A percentile compares a stretch with the other conserved stretches of the same genome.
phyloP scores from a whole-genome alignment of 2,797 vertebrate genomes.

The Rhinella marina region DNA sequence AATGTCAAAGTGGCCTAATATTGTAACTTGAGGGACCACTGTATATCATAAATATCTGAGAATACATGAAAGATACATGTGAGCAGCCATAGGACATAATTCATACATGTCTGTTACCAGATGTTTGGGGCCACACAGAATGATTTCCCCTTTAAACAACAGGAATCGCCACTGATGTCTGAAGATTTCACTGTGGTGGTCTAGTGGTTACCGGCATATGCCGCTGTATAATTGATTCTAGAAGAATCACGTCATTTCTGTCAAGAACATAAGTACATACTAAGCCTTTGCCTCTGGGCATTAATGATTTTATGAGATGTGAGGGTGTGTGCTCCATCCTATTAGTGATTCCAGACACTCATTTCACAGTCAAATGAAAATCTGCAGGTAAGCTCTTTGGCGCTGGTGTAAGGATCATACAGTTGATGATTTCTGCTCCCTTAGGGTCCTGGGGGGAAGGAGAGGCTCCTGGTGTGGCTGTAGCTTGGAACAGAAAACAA shows the following conservation, averaged over 20 bases:
- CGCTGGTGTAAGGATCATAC: slow-evolving; percentile 14
- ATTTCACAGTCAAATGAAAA: slow-evolving; percentile 4
- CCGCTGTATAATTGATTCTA: neutral
- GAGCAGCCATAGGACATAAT: too few relatives aligned
- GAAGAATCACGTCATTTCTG: neutral
- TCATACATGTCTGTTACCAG: too few relatives aligned
- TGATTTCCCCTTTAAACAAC: too few relatives aligned
- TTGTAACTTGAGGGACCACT: too few relatives aligned
- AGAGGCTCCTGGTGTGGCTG: slow-evolving; percentile 36
- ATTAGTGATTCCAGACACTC: slow-evolving; percentile 13
- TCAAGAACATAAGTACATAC: neutral
- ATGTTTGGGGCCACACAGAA: too few relatives aligned
- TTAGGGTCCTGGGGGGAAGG: slow-evolving; percentile 52
- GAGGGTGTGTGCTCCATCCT: slow-evolving; percentile 2
- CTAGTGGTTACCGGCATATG: neutral
- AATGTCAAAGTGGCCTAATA: too few relatives aligned
- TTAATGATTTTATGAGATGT: slow-evolving; percentile 16
- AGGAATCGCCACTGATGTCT: too few relatives aligned
- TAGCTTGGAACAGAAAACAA: slow-evolving; percentile 20
- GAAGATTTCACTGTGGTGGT: neutral
- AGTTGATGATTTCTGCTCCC: slow-evolving; percentile 4
- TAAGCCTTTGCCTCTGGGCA: slow-evolving; percentile 16
- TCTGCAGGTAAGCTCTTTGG: slow-evolving; percentile 37
- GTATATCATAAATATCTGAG: too few relatives aligned
- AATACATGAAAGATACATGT: too few relatives aligned